A percentile compares a stretch with the other conserved stretches of the same genome.
These are phyloP conservation scores for Scalopus aquaticus DNA, from an alignment of 2,113 vertebrate genomes.

Conservation along the genomic window DNA sequence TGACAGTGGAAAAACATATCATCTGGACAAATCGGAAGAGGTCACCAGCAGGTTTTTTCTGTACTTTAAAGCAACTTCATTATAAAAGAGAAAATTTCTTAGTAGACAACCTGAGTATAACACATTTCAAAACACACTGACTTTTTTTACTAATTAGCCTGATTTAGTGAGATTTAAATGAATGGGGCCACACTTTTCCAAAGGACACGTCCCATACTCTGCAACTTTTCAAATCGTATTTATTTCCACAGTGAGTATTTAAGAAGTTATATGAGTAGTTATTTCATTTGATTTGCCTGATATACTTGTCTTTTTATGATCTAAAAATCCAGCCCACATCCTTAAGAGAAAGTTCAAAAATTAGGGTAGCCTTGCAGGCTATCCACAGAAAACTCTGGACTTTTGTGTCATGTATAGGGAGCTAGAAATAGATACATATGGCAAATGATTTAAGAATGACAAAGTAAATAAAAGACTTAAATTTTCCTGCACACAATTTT, in stretches of 20 bases:
- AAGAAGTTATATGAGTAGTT: background rate
- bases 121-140: slow-evolving; percentile 8
- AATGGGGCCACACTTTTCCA: background rate
- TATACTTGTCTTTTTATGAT: background rate
- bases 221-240: slow-evolving; percentile 21
- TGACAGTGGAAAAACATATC: background rate
- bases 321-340: slow-evolving; percentile 51
- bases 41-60: background rate
- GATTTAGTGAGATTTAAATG: background rate
- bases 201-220: background rate
- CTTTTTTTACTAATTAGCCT: background rate
- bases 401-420: slow-evolving; percentile 74
- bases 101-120: background rate
- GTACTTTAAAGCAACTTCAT: background rate
- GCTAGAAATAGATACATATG: slow-evolving; percentile 61
- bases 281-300: background rate
- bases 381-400: slow-evolving; percentile 70
- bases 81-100: background rate
- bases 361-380: slow-evolving; percentile 70
- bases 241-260: slow-evolving; percentile 11
- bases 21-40: slow-evolving; percentile 8
- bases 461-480: slow-evolving; percentile 54
- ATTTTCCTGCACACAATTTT: slow-evolving; percentile 51
- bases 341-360: slow-evolving; percentile 75
- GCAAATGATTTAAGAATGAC: slow-evolving; percentile 71